A percentile compares a stretch with the other conserved stretches of the same genome.
Evolutionary conservation across 2,888 invertebrate species (phyloP).

Genomic region (Timandra comae): DNA sequence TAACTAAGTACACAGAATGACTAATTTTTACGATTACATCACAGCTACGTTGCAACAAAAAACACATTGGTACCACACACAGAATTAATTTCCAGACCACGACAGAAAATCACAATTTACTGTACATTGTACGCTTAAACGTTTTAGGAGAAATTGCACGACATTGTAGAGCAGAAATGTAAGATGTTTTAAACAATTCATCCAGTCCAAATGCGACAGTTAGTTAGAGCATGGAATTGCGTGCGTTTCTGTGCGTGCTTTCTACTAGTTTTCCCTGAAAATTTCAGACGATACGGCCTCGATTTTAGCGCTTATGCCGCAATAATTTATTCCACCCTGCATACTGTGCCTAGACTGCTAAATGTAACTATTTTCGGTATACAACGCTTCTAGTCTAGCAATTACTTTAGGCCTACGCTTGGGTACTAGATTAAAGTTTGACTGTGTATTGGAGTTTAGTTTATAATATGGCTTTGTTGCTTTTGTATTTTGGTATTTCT

Average conservation of each 20-base stretch:
- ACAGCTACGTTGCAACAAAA: too few species aligned
- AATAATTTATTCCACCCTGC: constrained; percentile 68
- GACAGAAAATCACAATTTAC: constrained; percentile 6
- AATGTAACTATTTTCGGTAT: constrained; percentile 15
- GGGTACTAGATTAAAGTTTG: too few species aligned
- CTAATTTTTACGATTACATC: too few species aligned
- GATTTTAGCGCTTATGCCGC: constrained; percentile 62
- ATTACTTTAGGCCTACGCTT: too few species aligned
- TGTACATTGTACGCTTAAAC: constrained; percentile 23
- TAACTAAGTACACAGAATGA: too few species aligned
- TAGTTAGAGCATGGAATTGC: constrained; percentile 44
- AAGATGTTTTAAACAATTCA: constrained; percentile 15
- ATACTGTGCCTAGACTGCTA: constrained; percentile 48
- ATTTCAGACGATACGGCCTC: constrained; percentile 63
- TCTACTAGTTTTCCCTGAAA: constrained; percentile 60
- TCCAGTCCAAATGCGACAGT: constrained; percentile 17
- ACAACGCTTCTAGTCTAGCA: background rate
- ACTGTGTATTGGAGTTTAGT: too few species aligned
- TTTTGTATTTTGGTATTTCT: too few species aligned
- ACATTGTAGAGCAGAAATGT: constrained; percentile 23
- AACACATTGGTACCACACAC: too few species aligned
- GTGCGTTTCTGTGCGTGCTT: constrained; percentile 68
- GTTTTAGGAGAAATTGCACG: constrained; percentile 8
- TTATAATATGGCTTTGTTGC: too few species aligned
- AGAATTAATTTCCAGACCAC: too few species aligned